Conservation (phyloP, 2,797 vertebrate genomes). For the Notolepis coatsorum region DNA sequence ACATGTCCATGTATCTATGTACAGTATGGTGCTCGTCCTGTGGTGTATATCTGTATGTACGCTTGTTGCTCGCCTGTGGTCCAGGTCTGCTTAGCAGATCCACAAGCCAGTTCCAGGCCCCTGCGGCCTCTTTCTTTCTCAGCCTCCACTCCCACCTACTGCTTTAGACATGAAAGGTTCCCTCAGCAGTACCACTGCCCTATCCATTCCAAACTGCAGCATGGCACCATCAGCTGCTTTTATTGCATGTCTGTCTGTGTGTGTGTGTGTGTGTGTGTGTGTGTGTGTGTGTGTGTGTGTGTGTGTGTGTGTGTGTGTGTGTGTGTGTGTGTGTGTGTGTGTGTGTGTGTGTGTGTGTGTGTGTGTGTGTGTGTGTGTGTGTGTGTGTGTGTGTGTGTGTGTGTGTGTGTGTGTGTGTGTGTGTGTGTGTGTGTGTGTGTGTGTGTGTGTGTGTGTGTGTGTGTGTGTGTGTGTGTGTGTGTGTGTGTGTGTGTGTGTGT, state of each 20-base stretch:
- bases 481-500: conserved; percentile 46
- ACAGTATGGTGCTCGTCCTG: conserved; percentile 82
- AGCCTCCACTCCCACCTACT: conserved; percentile 52
- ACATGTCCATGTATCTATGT: conserved; percentile 78
- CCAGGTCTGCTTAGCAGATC: conserved; percentile 75
- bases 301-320: no score
- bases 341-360: conserved; percentile 9
- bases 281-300: no score
- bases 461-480: conserved; percentile 47
- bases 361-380: conserved; percentile 43
- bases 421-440: conserved; percentile 8
- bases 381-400: conserved; percentile 6
- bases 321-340: background rate
- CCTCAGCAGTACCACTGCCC: conserved; percentile 72
- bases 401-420: conserved; percentile 16
- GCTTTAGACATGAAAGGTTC: conserved; percentile 69
- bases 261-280: no score
- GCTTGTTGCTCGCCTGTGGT: conserved; percentile 77
- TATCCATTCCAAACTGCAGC: conserved; percentile 74
- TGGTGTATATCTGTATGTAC: conserved; percentile 77
- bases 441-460: conserved; percentile 60
- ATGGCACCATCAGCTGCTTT: conserved; percentile 76
- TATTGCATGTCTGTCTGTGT: conserved; percentile 69
- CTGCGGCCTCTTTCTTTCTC: conserved; percentile 13
- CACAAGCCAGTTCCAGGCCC: conserved; percentile 32